Conservation (phyloP, 23 tunicate species). For the Phallusia fumigata region DNA sequence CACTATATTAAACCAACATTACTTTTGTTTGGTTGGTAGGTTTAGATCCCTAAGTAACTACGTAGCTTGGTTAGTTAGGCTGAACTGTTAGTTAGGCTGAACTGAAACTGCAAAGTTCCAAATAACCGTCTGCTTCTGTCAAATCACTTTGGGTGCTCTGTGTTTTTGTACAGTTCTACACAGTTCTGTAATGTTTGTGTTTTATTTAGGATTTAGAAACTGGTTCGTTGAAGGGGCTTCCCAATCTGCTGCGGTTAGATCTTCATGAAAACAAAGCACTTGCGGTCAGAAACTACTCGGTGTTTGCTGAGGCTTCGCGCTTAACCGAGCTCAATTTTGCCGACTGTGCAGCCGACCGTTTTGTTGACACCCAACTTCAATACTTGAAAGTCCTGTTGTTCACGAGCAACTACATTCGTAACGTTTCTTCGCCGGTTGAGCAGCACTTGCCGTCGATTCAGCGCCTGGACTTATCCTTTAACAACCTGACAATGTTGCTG, state of each 20-base stretch:
- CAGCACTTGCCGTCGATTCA: constrained; percentile 18
- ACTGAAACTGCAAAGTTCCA: too few relatives aligned
- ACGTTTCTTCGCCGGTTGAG: neutral
- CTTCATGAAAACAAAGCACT: constrained; percentile 6
- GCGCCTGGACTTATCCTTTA: constrained; percentile 28
- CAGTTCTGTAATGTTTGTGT: neutral
- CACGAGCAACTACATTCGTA: constrained; percentile 8
- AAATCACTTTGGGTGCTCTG: too few relatives aligned
- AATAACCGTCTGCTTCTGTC: too few relatives aligned
- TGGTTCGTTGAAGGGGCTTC: constrained; percentile 5
- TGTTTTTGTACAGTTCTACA: too few relatives aligned
- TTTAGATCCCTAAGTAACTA: too few relatives aligned
- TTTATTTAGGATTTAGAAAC: neutral
- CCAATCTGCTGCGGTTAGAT: constrained; percentile 15
- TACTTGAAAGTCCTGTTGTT: constrained; percentile 19
- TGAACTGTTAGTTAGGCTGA: too few relatives aligned
- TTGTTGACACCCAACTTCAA: constrained; percentile 12
- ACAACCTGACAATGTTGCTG: constrained; percentile 21
- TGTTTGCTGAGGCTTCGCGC: constrained; percentile 3
- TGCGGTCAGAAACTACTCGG: constrained; percentile 5
- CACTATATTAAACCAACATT: too few relatives aligned
- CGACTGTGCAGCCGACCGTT: neutral
- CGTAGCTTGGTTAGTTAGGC: too few relatives aligned
- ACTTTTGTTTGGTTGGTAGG: too few relatives aligned
- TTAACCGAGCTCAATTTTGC: constrained; percentile 17